Base-by-base conservation (phyloP, 1,140 invertebrate species). In the Diploscapter pachys region DNA sequence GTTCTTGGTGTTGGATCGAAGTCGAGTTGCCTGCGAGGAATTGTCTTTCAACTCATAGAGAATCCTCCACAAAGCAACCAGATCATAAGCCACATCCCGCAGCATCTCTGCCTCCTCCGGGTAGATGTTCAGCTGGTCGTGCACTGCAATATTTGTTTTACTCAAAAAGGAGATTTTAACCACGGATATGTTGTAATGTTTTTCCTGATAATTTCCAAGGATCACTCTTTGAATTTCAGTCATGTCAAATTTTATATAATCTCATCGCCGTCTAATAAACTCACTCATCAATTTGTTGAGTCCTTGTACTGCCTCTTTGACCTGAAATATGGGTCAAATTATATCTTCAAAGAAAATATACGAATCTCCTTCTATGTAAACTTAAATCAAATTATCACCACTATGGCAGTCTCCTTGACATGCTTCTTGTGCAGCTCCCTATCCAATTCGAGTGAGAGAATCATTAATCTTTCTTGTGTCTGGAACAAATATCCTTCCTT, bases 221-320 rank as follows among this genome's bases (percentile, higher is more conserved):
- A 31, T n/a, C n/a, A 31, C 31, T 31, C 31, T 31, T 31, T 31
- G 31, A 31, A 31, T 31, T 31, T 31, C 1, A 31, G 31, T 31
- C 31, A 31, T 31, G 31, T 31, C 1, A 1, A 31, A 31, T 31
- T 31, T 31, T 31, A 31, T 31, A 1, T 31, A 31, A 31, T 31
- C 31, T 31, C 31, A 1, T 31, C 31, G 31, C 31, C 31, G n/a
- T 71, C 50, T 11, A 9, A 71, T 48, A 8, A 75, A 61, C 74
- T 76, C n/a, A 76, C 75, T 76, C 3, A 65, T 54, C 3, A 76
- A 51, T 50, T 71, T 76, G 57, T 76, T 76, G 13, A 76, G 71
- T 50, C 67, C 55, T 65, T 63, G 56, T 4, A 76, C 63, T 48
- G 61, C 53, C 50, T 57, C 56, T 61, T 31, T 31, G 31, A 31